Percentiles rank a stretch among this genome's conserved stretches.
Evolutionary conservation across 2,113 vertebrate species (phyloP).

Genomic region (Nymphicus hollandicus): DNA sequence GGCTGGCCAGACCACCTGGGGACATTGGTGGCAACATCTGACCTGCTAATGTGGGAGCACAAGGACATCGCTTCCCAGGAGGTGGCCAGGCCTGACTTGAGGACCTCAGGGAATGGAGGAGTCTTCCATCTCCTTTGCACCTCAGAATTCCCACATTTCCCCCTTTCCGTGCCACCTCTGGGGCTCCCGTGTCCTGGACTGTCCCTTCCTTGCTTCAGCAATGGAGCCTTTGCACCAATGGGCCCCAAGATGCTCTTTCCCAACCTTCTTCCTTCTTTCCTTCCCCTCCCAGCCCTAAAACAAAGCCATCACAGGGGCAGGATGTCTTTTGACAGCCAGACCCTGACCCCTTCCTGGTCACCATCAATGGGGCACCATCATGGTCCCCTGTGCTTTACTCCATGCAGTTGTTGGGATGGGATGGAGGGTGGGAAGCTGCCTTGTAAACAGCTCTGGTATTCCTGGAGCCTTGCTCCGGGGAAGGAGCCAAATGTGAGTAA

Average conservation of each 20-base stretch:
- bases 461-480: background rate
- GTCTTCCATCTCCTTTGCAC: background rate
- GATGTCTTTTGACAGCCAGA: background rate
- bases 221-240: background rate
- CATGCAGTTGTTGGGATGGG: background rate
- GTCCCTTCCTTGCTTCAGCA: fast-evolving
- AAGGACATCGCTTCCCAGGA: background rate
- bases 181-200: fast-evolving
- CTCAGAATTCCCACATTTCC: background rate
- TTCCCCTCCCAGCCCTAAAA: background rate
- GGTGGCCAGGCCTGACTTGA: background rate
- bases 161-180: background rate
- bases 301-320: background rate
- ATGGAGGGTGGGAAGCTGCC: background rate
- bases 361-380: fast-evolving
- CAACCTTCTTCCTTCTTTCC: background rate
- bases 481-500: background rate
- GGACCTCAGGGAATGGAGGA: background rate
- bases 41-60: background rate
- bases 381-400: background rate
- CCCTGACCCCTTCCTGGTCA: background rate
- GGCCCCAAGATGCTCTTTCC: background rate
- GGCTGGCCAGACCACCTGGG: background rate
- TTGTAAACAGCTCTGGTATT: background rate
- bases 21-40: background rate